Evolutionary conservation across 2,888 invertebrate species (phyloP), one percentile per base, ranked within the genome.

Genomic region (Xanthorhoe spadicearia): DNA sequence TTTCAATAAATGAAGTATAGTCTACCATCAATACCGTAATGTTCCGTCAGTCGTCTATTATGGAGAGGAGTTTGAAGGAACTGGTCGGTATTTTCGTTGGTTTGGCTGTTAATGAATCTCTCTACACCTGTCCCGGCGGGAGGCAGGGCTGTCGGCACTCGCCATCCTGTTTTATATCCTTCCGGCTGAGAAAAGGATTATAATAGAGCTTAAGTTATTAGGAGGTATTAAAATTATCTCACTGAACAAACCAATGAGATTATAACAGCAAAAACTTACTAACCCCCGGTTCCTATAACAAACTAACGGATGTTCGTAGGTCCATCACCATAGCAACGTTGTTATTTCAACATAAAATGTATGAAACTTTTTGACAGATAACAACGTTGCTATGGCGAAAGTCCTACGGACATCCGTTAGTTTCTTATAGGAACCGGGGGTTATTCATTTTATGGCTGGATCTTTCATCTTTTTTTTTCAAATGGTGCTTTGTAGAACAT

Each of bases 91-190:
- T 76, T 77, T 81, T 75, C 71, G 72, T 77, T 77, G 79, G 80
- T 83, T 85, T 59, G 38, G 19, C 54, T 13, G 54, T 38, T 84
- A 88, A 88, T 85, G 86, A 86, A 86, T 89, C 89, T 83, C 75
- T 89, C 87, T 71, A 77, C 90, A 90, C 89, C 88, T 89, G 89
- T 83, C 82, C 74, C 75, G 23, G 23, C 23, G 4, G 70, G 63
- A 65, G 69, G 63, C 68, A 71, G 67, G 59, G 66, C 43, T 59
- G 68, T 38, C 65, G 58, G 17, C 66, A 28, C 51, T 19, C 64
- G 28, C 61, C 54, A 57, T 70, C 66, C 68, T 57, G 64, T 43
- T 9, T 48, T 13, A 56, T 48, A 49, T 68, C 68, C 64, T 68
- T 54, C 61, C 60, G 57, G 57, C 60, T 60, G 55, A 49, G 38